Percentiles rank a stretch among this genome's conserved stretches.
Conservation (phyloP, 1,140 invertebrate species). For the Riptortus pedestris region DNA sequence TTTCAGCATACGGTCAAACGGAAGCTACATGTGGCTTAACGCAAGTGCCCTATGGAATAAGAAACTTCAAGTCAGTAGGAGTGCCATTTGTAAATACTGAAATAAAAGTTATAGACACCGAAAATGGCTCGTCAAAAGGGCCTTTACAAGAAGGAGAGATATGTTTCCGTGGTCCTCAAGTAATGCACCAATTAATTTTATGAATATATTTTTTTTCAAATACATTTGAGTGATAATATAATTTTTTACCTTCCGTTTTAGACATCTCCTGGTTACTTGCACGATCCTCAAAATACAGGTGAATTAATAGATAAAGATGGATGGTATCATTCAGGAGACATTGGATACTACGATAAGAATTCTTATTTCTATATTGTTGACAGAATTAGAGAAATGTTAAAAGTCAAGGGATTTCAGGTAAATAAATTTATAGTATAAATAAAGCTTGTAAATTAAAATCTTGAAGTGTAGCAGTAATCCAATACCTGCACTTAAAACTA, state of each 20-base stretch:
- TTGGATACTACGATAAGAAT: slow-evolving; percentile 57
- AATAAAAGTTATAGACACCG: neutral
- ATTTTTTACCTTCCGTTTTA: slow-evolving; percentile 34
- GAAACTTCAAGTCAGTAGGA: neutral
- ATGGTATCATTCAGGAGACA: too few species aligned
- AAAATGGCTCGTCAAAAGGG: neutral
- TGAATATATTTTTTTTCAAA: too few species aligned
- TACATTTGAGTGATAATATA: too few species aligned
- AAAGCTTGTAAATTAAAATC: too few species aligned
- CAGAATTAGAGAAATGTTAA: slow-evolving; percentile 65
- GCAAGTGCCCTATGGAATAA: too few species aligned
- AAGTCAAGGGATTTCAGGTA: slow-evolving; percentile 66
- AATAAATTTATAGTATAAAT: too few species aligned
- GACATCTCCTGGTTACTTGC: slow-evolving; percentile 55
- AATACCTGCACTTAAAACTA: too few species aligned
- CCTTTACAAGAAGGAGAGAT: neutral
- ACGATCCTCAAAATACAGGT: slow-evolving; percentile 49
- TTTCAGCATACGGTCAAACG: slow-evolving; percentile 7
- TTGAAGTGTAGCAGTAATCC: too few species aligned
- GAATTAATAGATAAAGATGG: slow-evolving; percentile 55
- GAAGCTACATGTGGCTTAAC: neutral
- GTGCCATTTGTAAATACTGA: neutral
- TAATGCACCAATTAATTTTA: too few species aligned
- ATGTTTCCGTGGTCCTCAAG: neutral
- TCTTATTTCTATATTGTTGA: slow-evolving; percentile 61